A percentile compares a stretch with the other conserved stretches of the same genome.
Evolutionary conservation across 2,113 vertebrate genomes (phyloP).

Genomic region (Ophiodon elongatus): DNA sequence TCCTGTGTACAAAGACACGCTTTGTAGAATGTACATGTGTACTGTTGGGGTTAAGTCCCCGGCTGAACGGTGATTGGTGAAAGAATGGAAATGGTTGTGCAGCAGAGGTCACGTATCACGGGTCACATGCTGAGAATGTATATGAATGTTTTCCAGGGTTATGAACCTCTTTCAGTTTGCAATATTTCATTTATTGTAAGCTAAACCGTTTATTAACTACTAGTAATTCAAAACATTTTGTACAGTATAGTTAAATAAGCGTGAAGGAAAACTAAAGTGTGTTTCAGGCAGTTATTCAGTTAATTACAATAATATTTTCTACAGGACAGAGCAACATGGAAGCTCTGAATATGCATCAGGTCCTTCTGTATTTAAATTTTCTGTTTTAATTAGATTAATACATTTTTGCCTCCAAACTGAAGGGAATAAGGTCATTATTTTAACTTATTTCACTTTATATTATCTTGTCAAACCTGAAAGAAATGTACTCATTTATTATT

Average conservation of each 20-base stretch:
- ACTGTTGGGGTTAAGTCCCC: neutral
- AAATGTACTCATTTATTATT: neutral
- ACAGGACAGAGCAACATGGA: neutral
- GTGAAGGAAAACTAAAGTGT: neutral
- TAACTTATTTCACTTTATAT: neutral
- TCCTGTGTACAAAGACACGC: conserved; percentile 60
- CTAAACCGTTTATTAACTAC: neutral
- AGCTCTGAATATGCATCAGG: neutral
- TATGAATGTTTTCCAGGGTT: neutral
- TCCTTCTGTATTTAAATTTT: neutral
- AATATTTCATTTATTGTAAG: neutral
- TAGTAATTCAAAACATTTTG: neutral
- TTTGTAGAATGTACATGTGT: conserved; percentile 45
- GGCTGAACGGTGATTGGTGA: neutral
- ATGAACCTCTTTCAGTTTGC: neutral
- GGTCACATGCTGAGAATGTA: conserved; percentile 16
- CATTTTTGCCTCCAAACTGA: neutral
- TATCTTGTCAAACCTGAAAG: neutral
- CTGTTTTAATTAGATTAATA: neutral
- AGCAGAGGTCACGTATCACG: conserved; percentile 14
- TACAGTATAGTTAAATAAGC: neutral
- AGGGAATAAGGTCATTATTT: neutral
- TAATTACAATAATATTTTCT: neutral
- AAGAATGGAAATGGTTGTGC: conserved; percentile 17
- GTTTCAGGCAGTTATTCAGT: neutral